Evolutionary conservation across 2,797 vertebrate species (phyloP), one percentile per base, ranked within the genome.

Genomic region (Microctenopoma steveboyesi): DNA sequence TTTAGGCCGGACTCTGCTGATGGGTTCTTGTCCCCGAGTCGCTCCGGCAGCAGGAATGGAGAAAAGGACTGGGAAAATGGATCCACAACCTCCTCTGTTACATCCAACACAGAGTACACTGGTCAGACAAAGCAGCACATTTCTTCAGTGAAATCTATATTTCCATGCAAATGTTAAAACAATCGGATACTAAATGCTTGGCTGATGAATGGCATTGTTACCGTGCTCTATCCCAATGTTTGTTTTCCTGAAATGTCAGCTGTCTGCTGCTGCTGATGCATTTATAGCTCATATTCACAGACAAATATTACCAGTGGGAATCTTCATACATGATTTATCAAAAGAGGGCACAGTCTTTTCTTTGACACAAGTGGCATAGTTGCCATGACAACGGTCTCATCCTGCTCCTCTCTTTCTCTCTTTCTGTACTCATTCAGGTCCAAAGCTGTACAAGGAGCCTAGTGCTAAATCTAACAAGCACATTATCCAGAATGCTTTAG

Each of bases 381-480:
- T 89, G 69, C 75, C 71, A 79, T 76, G 59, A 74, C 74, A 76
- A 88, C 82, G 52, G 52, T 45, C 46, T 71, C 63, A 54, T 68
- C 43, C 40, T 46, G 10, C 39, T 43, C 28, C 73, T 63, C 16
- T 57, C 25, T 56, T 7, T 15, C n/a, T 64, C 28, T 13, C 10
- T 13, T 42, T 13, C 1, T 74, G 7, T 47, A 74, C 52, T 64
- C 60, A n/a, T 76, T 52, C 81, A 99, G 98, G 98, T 91, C 98
- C 98, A 69, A 98, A 96, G 91, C 93, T 99, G 58, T 99, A 98
- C 93, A 98, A 97, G 90, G 98, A 98, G 88, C 98, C 97, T 47
- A 99, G 98, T 86, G 96, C 98, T 86, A 99, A 99, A 92, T 99
- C 98, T 56, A 99, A 99, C 83, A 99, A 99, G 79, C 96, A 99